Conservation (phyloP, 2,113 vertebrate species). For the Delphinapterus leucas region DNA sequence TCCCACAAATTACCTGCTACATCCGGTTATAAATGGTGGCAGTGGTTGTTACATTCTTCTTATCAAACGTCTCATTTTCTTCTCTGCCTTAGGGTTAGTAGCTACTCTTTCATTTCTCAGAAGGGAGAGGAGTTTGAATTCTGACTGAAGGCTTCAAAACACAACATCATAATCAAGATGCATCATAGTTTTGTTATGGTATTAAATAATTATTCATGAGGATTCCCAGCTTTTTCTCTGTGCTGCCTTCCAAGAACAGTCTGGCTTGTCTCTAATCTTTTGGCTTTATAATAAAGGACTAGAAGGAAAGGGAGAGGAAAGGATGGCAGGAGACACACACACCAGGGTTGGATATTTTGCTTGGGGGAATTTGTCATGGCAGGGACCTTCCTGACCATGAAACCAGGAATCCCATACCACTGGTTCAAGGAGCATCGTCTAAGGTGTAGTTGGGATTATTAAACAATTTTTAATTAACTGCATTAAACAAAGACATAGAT, state of each 20-base stretch:
- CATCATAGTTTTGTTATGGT: background rate
- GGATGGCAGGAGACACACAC: background rate
- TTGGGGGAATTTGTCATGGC: background rate
- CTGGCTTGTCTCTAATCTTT: background rate
- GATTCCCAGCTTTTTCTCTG: background rate
- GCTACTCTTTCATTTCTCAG: conserved; percentile 43
- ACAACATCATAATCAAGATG: background rate
- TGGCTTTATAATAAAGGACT: background rate
- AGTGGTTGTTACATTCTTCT: conserved; percentile 25
- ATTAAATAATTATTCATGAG: conserved; percentile 28
- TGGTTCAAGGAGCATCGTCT: background rate
- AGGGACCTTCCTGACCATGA: background rate
- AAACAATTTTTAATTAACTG: background rate
- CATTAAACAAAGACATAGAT: background rate
- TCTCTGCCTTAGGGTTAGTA: conserved; percentile 8
- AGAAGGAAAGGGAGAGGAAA: background rate
- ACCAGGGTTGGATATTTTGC: background rate
- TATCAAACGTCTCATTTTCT: conserved; percentile 64
- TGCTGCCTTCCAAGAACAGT: background rate
- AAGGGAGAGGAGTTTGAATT: conserved; percentile 21
- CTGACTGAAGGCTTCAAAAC: conserved; percentile 21
- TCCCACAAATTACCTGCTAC: conserved; percentile 54
- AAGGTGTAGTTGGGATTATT: background rate
- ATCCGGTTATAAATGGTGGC: conserved; percentile 59
- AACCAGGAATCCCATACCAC: background rate